Evolutionary conservation across 2,113 vertebrate genomes (phyloP).

Genomic region (Myrmecobius fasciatus): DNA sequence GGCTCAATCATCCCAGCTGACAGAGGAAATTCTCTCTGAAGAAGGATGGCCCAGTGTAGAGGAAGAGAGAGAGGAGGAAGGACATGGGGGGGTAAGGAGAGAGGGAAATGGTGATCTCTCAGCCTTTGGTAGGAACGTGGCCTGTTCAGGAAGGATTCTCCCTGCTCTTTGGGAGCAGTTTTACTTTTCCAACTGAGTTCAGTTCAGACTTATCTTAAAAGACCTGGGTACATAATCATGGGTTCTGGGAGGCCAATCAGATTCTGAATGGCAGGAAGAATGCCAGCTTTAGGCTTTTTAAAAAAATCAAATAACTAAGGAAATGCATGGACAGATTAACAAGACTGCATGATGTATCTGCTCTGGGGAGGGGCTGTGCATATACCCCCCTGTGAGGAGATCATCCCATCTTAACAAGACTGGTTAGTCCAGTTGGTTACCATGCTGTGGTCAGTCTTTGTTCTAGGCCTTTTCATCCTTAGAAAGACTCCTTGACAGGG

Average conservation of each 20-base stretch:
- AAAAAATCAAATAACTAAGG: slow-evolving; percentile 33
- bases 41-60: not conserved
- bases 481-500: slow-evolving; percentile 56
- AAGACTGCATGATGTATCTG: not conserved
- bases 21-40: not conserved
- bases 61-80: not conserved
- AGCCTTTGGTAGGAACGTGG: not conserved
- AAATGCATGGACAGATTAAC: slow-evolving; percentile 51
- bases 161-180: slow-evolving; percentile 29
- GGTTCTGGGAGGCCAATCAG: slow-evolving; percentile 35
- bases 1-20: slow-evolving; percentile 44
- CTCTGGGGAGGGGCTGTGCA: not conserved
- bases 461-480: slow-evolving; percentile 52
- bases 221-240: slow-evolving; percentile 19
- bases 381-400: too few relatives aligned
- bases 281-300: slow-evolving; percentile 15
- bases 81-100: not conserved
- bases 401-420: not conserved
- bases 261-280: slow-evolving; percentile 25
- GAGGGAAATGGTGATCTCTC: not conserved
- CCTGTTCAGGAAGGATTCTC: not conserved
- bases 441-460: slow-evolving; percentile 46
- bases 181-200: slow-evolving; percentile 54
- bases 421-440: not conserved
- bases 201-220: slow-evolving; percentile 55